Percentiles rank a stretch among this genome's conserved stretches.
Evolutionary conservation across 2,888 invertebrate species (phyloP).

Genomic region (Spisula subtruncata): DNA sequence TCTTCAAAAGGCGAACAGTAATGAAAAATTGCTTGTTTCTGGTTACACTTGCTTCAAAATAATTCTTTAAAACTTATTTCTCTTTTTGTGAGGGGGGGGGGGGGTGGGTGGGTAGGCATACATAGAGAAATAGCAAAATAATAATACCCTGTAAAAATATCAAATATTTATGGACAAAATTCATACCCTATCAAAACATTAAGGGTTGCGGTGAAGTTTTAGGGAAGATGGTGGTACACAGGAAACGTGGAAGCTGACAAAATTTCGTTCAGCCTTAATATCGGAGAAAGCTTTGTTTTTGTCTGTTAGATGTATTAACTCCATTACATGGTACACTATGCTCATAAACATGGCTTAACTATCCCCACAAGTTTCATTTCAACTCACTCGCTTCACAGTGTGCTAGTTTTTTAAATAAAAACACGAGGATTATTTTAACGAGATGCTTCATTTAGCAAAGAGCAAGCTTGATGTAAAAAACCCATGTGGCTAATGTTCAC

Average conservation of each 20-base stretch:
- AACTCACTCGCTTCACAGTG: constrained; percentile 37
- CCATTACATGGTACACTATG: not conserved
- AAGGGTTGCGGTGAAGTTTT: too few species aligned
- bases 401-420: constrained; percentile 36
- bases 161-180: too few species aligned
- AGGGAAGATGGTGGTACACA: too few species aligned
- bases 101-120: too few species aligned
- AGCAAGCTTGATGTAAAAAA: constrained; percentile 35
- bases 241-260: too few species aligned
- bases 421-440: constrained; percentile 49
- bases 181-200: too few species aligned
- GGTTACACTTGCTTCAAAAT: too few species aligned
- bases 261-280: too few species aligned
- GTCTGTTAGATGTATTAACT: constrained; percentile 3
- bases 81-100: too few species aligned
- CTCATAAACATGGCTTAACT: constrained; percentile 38
- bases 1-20: not conserved
- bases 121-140: too few species aligned
- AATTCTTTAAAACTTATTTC: too few species aligned
- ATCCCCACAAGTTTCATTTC: constrained; percentile 17
- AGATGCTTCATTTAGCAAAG: constrained; percentile 36
- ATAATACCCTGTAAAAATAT: too few species aligned
- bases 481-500: constrained; percentile 31
- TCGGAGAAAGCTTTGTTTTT: not conserved
- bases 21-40: not conserved